These are phyloP conservation scores for Temnothorax ravouxi DNA, from an alignment of 2,888 invertebrate genomes.

Conservation along the genomic window DNA sequence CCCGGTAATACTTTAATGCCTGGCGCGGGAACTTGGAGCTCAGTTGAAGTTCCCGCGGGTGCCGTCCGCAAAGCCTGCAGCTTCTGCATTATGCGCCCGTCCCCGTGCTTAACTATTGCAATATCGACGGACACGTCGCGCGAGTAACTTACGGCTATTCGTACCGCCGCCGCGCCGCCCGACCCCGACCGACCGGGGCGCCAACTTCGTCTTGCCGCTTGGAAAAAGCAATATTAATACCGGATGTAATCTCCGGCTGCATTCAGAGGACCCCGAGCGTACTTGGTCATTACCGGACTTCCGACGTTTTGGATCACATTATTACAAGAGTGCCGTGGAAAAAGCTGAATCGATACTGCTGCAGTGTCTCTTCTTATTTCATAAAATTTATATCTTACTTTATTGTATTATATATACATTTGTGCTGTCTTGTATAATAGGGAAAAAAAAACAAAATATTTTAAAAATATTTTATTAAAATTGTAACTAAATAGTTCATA, in stretches of 20 bases:
- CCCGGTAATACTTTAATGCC: slow-evolving; percentile 72
- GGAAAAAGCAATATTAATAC: slow-evolving; percentile 73
- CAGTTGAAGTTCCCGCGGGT: slow-evolving; percentile 60
- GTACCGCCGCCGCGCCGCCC: slow-evolving; percentile 58
- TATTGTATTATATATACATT: neutral
- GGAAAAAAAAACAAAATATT: neutral
- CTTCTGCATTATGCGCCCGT: slow-evolving; percentile 66
- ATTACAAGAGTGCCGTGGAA: neutral
- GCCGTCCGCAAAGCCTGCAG: slow-evolving; percentile 55
- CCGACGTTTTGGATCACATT: slow-evolving; percentile 30
- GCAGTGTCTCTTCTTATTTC: neutral
- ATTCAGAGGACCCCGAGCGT: slow-evolving; percentile 63
- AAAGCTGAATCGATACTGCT: slow-evolving; percentile 16
- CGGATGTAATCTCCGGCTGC: slow-evolving; percentile 67
- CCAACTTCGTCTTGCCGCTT: slow-evolving; percentile 50
- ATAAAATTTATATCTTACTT: neutral
- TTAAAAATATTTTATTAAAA: neutral
- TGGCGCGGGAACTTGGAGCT: slow-evolving; percentile 58
- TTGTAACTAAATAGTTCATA: neutral
- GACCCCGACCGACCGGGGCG: slow-evolving; percentile 31
- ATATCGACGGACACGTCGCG: slow-evolving; percentile 73
- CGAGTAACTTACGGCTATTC: slow-evolving; percentile 73
- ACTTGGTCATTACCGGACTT: slow-evolving; percentile 44
- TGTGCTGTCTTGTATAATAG: neutral
- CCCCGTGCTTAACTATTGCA: slow-evolving; percentile 71